Conservation (phyloP, 1,140 invertebrate genomes). For the Bombus turneri region DNA sequence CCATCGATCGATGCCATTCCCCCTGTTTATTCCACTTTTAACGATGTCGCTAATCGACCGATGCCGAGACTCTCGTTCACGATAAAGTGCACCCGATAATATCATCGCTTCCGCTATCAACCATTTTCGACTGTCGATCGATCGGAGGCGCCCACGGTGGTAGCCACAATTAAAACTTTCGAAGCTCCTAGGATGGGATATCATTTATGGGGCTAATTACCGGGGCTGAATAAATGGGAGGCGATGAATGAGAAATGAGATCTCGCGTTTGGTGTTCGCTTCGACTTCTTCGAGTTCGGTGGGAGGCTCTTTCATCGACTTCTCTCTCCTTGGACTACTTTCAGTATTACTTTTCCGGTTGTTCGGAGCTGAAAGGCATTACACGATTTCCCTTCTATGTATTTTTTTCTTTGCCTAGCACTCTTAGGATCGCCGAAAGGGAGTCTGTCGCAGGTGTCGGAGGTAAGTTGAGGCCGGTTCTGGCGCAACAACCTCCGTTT, state of each 20-base stretch:
- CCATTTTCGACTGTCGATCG: neutral
- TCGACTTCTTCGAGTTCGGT: neutral
- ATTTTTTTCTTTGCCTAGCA: neutral
- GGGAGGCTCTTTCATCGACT: neutral
- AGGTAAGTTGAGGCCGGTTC: neutral
- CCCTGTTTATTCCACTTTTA: neutral
- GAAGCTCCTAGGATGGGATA: neutral
- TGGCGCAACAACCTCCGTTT: neutral
- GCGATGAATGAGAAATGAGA: constrained; percentile 40
- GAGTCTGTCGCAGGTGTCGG: constrained; percentile 27
- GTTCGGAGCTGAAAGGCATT: constrained; percentile 34
- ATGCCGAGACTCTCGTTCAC: neutral
- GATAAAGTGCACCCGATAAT: constrained; percentile 28
- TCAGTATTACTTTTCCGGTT: constrained; percentile 47
- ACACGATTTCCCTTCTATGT: constrained; percentile 46
- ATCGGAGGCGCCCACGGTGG: neutral
- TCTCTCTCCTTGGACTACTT: constrained; percentile 18
- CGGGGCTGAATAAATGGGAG: constrained; percentile 27
- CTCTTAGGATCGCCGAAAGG: neutral
- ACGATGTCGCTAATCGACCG: constrained; percentile 5
- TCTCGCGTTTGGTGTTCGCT: constrained; percentile 11
- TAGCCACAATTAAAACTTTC: constrained; percentile 46
- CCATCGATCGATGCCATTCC: neutral
- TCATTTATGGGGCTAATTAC: constrained; percentile 40
- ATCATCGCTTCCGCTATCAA: constrained; percentile 27